Percentiles rank a stretch among this genome's conserved stretches.
Conservation (phyloP, 64 coral and sea anemone species). For the Montipora capricornis region DNA sequence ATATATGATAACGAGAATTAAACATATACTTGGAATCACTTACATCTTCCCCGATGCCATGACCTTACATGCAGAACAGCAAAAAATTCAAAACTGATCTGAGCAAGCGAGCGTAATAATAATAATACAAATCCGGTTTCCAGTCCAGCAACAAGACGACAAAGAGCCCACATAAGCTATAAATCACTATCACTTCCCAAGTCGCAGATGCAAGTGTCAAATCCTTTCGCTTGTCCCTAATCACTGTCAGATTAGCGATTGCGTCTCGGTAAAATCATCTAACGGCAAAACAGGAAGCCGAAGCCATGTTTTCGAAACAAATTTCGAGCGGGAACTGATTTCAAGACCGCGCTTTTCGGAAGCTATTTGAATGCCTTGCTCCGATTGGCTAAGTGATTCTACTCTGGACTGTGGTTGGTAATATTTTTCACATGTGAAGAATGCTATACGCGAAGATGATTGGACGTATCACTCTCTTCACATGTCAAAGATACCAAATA, state of each 20-base stretch:
- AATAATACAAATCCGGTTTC: constrained; percentile 4
- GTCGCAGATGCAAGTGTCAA: background rate
- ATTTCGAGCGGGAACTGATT: background rate
- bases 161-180: background rate
- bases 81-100: background rate
- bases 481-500: constrained; percentile 6
- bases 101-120: background rate
- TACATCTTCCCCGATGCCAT: no score
- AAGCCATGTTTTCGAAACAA: constrained; percentile 1
- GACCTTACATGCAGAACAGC: no score
- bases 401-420: constrained; percentile 1
- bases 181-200: background rate
- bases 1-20: no score
- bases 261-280: background rate
- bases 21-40: no score
- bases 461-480: constrained; percentile 36
- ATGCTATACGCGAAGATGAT: constrained; percentile 15
- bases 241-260: background rate
- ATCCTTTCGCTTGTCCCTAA: background rate
- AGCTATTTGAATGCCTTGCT: background rate
- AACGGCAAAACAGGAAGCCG: background rate
- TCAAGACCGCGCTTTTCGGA: background rate
- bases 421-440: constrained; percentile 54
- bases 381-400: constrained; percentile 36
- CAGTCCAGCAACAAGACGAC: background rate